These are phyloP conservation scores for Ormia ochracea DNA, from an alignment of 2,888 invertebrate genomes.

Conservation along the genomic window DNA sequence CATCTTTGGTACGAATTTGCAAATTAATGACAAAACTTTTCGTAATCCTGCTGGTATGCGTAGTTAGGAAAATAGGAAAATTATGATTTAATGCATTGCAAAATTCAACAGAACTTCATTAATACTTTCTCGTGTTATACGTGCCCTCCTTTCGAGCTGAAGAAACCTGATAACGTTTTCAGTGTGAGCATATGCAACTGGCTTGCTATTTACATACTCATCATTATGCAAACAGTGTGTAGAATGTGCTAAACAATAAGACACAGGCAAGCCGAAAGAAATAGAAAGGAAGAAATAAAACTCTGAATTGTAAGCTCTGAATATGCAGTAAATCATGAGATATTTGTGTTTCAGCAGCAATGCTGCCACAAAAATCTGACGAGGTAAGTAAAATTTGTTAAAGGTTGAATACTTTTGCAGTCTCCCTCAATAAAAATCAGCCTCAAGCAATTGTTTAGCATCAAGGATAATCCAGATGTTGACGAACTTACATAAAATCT, in stretches of 20 bases:
- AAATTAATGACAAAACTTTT: constrained; percentile 15
- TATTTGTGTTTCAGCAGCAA: neutral
- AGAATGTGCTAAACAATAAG: no score
- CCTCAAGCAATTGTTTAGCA: constrained; percentile 5
- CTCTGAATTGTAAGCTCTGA: neutral
- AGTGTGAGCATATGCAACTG: constrained; percentile 32
- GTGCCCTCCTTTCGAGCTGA: neutral
- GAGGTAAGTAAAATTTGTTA: constrained; percentile 12
- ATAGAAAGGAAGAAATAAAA: neutral
- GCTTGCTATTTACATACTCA: constrained; percentile 31
- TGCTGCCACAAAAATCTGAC: neutral
- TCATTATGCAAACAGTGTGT: constrained; percentile 2
- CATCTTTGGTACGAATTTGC: neutral
- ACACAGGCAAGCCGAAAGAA: no score
- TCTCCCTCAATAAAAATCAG: neutral
- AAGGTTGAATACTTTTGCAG: constrained; percentile 1
- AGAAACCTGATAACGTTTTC: constrained; percentile 9
- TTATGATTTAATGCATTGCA: neutral
- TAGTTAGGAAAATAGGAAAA: neutral
- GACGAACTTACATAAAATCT: neutral
- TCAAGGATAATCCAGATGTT: constrained; percentile 28
- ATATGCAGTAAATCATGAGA: neutral
- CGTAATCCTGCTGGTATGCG: neutral
- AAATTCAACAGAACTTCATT: neutral
- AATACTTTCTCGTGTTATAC: neutral